phyloP scores from a whole-genome alignment of 1,140 invertebrate species.

The Lamellibrachia luymesi region DNA sequence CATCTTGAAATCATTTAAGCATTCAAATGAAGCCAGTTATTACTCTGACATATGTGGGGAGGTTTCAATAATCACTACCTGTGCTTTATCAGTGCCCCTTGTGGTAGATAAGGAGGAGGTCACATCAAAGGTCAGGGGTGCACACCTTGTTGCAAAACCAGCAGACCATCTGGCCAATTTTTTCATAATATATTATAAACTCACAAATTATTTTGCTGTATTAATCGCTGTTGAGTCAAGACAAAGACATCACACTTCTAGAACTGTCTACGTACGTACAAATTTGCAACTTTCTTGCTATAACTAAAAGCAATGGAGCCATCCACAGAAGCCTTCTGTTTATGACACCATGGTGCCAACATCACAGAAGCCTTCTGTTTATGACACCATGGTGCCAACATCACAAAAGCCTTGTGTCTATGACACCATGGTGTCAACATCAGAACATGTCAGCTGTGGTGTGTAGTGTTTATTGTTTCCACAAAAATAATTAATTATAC shows the following conservation, averaged over 20 bases:
- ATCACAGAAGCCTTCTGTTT: neutral
- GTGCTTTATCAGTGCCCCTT: neutral
- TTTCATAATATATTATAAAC: neutral
- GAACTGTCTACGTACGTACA: neutral
- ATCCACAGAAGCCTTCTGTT: neutral
- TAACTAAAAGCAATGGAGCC: neutral
- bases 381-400: too few relatives aligned
- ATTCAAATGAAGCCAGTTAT: neutral
- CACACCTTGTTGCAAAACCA: neutral
- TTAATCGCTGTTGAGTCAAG: neutral
- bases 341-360: neutral
- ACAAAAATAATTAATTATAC: neutral
- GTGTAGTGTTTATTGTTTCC: neutral
- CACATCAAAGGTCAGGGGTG: neutral
- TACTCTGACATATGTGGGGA: neutral
- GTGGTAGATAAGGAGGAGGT: neutral
- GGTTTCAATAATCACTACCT: too few relatives aligned
- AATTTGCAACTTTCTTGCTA: neutral
- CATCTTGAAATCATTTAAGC: neutral
- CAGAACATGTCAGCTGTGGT: neutral
- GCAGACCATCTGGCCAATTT: neutral
- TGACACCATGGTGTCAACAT: too few relatives aligned
- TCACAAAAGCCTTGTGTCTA: too few relatives aligned
- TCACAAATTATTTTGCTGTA: neutral
- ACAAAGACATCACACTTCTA: neutral